A percentile compares a stretch with the other conserved stretches of the same genome.
phyloP scores from a whole-genome alignment of 1,140 invertebrate species.

The Drosophila nigromelanica region DNA sequence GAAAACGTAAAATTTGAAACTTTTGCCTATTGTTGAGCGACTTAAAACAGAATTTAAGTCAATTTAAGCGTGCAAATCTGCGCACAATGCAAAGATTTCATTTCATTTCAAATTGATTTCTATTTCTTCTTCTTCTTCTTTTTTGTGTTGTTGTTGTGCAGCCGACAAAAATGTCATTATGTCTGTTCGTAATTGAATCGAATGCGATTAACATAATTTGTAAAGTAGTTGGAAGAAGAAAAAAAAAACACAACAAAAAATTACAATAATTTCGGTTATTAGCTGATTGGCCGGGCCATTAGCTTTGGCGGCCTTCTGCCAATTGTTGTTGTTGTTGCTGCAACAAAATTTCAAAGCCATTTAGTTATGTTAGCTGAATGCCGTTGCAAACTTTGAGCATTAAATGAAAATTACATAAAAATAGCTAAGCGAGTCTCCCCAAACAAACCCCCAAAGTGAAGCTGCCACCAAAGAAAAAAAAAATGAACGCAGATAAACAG shows the following conservation, averaged over 20 bases:
- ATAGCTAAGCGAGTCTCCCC: background rate
- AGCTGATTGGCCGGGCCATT: slow-evolving; percentile 72
- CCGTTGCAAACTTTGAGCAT: slow-evolving; percentile 26
- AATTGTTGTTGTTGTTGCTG: slow-evolving; percentile 14
- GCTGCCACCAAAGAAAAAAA: background rate
- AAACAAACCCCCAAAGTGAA: too few relatives aligned
- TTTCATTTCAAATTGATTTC: slow-evolving; percentile 19
- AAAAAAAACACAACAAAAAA: slow-evolving; percentile 41
- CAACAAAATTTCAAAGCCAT: slow-evolving; percentile 12
- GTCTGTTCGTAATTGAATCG: slow-evolving; percentile 70
- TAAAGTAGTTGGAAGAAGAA: background rate
- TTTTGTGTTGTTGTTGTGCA: slow-evolving; percentile 9
- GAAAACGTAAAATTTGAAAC: slow-evolving; percentile 41
- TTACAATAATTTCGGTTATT: slow-evolving; percentile 75
- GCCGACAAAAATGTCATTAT: slow-evolving; percentile 46
- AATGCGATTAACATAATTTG: slow-evolving; percentile 82
- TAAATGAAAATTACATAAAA: slow-evolving; percentile 41
- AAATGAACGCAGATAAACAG: background rate
- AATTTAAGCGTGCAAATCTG: slow-evolving; percentile 47
- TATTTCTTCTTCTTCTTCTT: slow-evolving; percentile 33
- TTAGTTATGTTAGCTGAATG: slow-evolving; percentile 2
- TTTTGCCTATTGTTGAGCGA: slow-evolving; percentile 45
- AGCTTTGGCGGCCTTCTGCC: slow-evolving; percentile 22
- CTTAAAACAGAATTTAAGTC: slow-evolving; percentile 48
- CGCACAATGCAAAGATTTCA: slow-evolving; percentile 18